phyloP scores from a whole-genome alignment of 2,113 vertebrate species.

The Vulpes lagopus region DNA sequence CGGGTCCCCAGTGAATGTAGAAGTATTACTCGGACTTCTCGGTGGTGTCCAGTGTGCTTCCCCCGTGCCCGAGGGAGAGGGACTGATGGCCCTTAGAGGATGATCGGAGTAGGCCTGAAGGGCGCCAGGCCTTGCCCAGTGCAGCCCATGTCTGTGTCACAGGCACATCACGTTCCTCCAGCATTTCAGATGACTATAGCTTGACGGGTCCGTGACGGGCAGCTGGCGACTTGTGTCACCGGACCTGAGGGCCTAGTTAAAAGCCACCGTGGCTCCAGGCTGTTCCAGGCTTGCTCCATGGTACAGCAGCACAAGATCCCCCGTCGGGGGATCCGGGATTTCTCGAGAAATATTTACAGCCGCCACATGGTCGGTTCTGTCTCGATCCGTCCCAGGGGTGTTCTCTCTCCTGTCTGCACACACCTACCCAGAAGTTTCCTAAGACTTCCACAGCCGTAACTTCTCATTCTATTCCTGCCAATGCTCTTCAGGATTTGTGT shows the following conservation, averaged over 20 bases:
- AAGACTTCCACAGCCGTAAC: neutral
- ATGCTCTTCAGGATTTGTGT: neutral
- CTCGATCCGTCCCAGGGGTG: constrained; percentile 61
- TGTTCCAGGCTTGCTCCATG: neutral
- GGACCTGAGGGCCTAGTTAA: constrained; percentile 74
- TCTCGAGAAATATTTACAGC: constrained; percentile 48
- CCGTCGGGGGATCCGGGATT: neutral
- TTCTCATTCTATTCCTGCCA: constrained; percentile 75
- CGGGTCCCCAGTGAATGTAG: neutral
- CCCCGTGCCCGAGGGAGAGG: neutral
- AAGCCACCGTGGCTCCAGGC: constrained; percentile 35
- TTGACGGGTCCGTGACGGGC: neutral
- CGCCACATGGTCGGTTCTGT: constrained; percentile 38
- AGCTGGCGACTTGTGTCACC: constrained; percentile 68
- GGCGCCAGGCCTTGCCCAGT: neutral
- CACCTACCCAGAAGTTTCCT: constrained; percentile 17
- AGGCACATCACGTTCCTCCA: neutral
- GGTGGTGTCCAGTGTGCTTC: neutral
- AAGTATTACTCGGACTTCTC: neutral
- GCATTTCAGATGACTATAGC: neutral
- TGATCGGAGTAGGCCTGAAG: neutral
- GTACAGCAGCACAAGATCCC: neutral
- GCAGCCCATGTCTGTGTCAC: neutral
- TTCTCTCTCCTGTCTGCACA: neutral
- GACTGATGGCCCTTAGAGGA: neutral